Conservation (phyloP, 2,113 vertebrate species). For the Oplegnathus fasciatus region DNA sequence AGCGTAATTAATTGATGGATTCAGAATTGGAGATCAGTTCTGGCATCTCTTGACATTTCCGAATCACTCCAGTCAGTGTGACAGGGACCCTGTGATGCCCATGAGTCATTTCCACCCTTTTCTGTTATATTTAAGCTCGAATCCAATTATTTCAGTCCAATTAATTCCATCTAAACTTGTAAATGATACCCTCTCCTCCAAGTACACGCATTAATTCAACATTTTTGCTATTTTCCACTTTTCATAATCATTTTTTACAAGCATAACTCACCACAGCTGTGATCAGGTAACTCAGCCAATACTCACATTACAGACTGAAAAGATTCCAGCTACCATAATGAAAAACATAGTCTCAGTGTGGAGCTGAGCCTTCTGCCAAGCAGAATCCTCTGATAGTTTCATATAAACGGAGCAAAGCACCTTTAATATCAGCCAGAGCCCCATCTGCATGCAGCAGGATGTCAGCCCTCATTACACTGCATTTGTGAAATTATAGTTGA, state of each 20-base stretch:
- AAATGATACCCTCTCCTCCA: constrained; percentile 3
- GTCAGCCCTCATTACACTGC: constrained; percentile 42
- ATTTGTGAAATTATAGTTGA: constrained; percentile 53
- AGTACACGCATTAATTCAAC: constrained; percentile 12
- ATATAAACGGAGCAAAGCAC: constrained; percentile 52
- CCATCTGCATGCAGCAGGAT: constrained; percentile 59
- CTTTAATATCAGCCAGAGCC: constrained; percentile 47
- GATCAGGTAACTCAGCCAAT: constrained; percentile 38
- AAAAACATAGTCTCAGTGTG: constrained; percentile 7
- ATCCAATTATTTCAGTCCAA: constrained; percentile 5
- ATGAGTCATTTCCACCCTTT: constrained; percentile 9
- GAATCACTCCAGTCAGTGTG: not conserved
- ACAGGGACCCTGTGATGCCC: not conserved
- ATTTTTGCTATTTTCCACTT: constrained; percentile 1
- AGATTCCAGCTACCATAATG: constrained; percentile 37
- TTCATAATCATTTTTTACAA: constrained; percentile 14
- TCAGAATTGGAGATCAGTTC: not conserved
- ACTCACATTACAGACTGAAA: constrained; percentile 38
- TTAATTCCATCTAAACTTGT: constrained; percentile 1
- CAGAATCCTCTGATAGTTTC: constrained; percentile 37
- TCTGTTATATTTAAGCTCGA: not conserved
- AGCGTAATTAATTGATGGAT: not conserved
- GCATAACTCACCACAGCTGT: constrained; percentile 19
- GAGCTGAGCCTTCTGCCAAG: constrained; percentile 34
- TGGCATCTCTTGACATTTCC: constrained; percentile 10